Evolutionary conservation across 2,888 invertebrate genomes (phyloP), one percentile per base, ranked within the genome.

Genomic region (Plebejus argus): DNA sequence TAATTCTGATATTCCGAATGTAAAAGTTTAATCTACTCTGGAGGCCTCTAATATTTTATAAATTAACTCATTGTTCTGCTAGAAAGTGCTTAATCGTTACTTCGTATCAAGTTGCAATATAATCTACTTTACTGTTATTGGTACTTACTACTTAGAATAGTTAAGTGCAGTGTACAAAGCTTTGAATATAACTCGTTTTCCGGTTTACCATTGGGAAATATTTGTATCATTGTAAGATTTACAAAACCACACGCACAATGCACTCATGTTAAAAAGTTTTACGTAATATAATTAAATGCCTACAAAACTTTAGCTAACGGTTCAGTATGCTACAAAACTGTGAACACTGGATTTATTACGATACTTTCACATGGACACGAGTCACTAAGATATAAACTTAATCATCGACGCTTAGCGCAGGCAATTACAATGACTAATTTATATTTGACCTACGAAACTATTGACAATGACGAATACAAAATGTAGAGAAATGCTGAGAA

Each of bases 1-100:
- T 85, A 84, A 88, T 88, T 89, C 86, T 87, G 86, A 86, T 89
- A 87, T 88, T 88, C 85, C 87, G 87, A 87, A 77, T 77, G 77
- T 77, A 77, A 72, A 39, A 77, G 72, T 70, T 28, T 77, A 77
- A 45, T 77, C 45, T 23, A 77, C 72, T 77, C 72, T 58, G 72
- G 56, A 56, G 77, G 56, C 39, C 35, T 18, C 33, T 58, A 49
- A 53, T 56, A 35, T 77, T 66, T 71, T 56, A 56, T 56, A 76
- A 53, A 70, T 77, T 77, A 56, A 56, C 70, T 70, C 35, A 56
- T 45, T 77, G 70, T 72, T 72, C 20, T 72, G 20, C 15, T 20
- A 45, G 20, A 72, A 66, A 15, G 66, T 61, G 20, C 28, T 33
- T 66, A 66, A 66, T 66, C 28, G 66, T 66, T 28, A 66, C 15